A percentile compares a stretch with the other conserved stretches of the same genome.
phyloP scores from a whole-genome alignment of 1,140 invertebrate genomes.

The Chymomyza costata region DNA sequence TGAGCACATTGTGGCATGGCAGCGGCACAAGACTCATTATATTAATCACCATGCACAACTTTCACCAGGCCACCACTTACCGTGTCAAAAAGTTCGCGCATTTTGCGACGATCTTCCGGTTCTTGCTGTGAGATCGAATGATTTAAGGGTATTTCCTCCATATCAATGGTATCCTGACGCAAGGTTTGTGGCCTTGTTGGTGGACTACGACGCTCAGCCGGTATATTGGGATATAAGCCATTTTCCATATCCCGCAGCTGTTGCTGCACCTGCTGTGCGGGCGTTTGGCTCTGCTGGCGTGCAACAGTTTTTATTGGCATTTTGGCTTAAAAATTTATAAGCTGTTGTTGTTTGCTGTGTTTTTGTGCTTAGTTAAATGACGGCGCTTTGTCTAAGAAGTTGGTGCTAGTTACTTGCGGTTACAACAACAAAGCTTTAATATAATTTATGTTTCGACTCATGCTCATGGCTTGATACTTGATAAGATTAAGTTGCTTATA shows the following conservation, averaged over 20 bases:
- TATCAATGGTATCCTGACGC: constrained; percentile 67
- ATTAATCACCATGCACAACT: constrained; percentile 1
- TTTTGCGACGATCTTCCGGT: constrained; percentile 55
- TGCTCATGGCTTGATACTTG: constrained; percentile 35
- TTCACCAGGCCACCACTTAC: constrained; percentile 20
- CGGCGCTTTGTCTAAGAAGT: neutral
- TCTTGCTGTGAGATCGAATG: constrained; percentile 40
- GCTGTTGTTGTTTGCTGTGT: constrained; percentile 1
- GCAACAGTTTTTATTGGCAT: constrained; percentile 52
- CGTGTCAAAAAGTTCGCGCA: constrained; percentile 62
- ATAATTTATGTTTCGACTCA: constrained; percentile 42
- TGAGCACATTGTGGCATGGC: no score
- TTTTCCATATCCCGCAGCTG: constrained; percentile 64
- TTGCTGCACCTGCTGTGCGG: constrained; percentile 56
- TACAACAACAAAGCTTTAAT: constrained; percentile 25
- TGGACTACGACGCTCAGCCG: constrained; percentile 45
- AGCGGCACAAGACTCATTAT: constrained; percentile 2
- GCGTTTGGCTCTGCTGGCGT: constrained; percentile 59
- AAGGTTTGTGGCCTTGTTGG: constrained; percentile 43
- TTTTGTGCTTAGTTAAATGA: neutral
- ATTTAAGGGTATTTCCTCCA: constrained; percentile 69
- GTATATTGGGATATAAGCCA: constrained; percentile 62
- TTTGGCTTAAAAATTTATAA: constrained; percentile 3
- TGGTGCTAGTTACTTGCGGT: constrained; percentile 9
- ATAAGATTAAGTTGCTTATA: constrained; percentile 55